These are phyloP conservation scores for Orchesellides sinensis DNA, from an alignment of 2,888 invertebrate species.

Conservation along the genomic window DNA sequence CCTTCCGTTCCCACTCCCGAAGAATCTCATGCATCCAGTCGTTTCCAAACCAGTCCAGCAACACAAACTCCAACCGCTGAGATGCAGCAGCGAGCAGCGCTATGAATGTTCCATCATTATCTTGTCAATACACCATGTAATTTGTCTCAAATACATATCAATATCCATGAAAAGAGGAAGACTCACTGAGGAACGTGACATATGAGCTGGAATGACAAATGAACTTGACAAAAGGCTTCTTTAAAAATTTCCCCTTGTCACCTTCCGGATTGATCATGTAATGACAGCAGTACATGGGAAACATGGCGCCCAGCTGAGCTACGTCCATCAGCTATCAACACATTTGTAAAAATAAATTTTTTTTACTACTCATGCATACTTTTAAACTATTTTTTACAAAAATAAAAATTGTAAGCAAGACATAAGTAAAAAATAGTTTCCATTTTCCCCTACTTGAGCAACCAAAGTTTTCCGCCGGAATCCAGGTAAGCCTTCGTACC, in stretches of 20 bases:
- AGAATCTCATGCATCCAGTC: slow-evolving; percentile 82
- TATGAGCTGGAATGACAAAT: slow-evolving; percentile 96
- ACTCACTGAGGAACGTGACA: slow-evolving; percentile 94
- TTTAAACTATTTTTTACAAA: neutral
- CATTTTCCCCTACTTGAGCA: slow-evolving; percentile 74
- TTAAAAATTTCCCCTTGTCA: slow-evolving; percentile 87
- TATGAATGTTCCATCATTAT: slow-evolving; percentile 76
- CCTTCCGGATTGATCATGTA: slow-evolving; percentile 93
- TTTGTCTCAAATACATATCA: neutral
- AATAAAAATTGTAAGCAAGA: neutral
- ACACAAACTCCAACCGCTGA: slow-evolving; percentile 89
- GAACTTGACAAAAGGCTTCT: slow-evolving; percentile 98
- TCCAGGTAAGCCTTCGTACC: slow-evolving; percentile 89
- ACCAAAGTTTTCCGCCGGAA: slow-evolving; percentile 89
- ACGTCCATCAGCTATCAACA: slow-evolving; percentile 83
- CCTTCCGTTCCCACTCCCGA: slow-evolving; percentile 80
- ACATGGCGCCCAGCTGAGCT: slow-evolving; percentile 86
- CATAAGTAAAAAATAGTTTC: neutral
- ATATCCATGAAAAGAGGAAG: neutral
- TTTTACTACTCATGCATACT: too few relatives aligned
- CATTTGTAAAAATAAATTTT: neutral
- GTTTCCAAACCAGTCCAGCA: slow-evolving; percentile 84
- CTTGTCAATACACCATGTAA: neutral
- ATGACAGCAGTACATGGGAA: slow-evolving; percentile 90
- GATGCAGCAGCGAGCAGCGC: slow-evolving; percentile 95